phyloP scores from a whole-genome alignment of 2,888 invertebrate genomes.

The Pristionchus entomophagus region DNA sequence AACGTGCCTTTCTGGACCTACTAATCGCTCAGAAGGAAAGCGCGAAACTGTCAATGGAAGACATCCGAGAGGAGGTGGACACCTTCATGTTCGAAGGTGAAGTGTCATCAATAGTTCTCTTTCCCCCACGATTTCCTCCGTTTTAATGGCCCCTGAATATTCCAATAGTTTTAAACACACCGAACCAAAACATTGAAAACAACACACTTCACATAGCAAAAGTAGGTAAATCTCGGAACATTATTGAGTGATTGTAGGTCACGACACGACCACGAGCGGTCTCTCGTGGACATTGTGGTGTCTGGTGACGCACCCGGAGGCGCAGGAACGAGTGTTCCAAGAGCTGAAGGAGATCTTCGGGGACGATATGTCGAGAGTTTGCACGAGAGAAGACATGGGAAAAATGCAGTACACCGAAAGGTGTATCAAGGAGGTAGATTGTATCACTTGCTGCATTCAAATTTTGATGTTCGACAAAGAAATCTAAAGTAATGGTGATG shows the following conservation, averaged over 20 bases:
- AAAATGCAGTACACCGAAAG: conserved; percentile 60
- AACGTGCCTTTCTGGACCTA: conserved; percentile 17
- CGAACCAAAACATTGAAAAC: too few relatives aligned
- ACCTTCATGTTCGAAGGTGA: conserved; percentile 46
- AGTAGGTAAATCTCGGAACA: too few relatives aligned
- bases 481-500: too few relatives aligned
- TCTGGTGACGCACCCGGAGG: conserved; percentile 55
- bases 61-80: conserved; percentile 44
- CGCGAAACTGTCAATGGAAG: background rate
- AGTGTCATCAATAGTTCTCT: too few relatives aligned
- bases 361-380: conserved; percentile 57
- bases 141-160: too few relatives aligned
- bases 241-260: background rate
- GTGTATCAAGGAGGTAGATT: conserved; percentile 64
- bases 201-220: too few relatives aligned
- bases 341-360: conserved; percentile 52
- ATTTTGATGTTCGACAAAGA: background rate
- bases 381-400: conserved; percentile 59
- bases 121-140: too few relatives aligned
- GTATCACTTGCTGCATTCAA: too few relatives aligned
- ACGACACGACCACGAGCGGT: conserved; percentile 33
- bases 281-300: conserved; percentile 41
- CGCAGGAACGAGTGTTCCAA: conserved; percentile 55
- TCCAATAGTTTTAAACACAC: too few relatives aligned
- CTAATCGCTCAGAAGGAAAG: conserved; percentile 35